Base-by-base conservation (phyloP, 2,797 vertebrate species). In the Peromyscus attwateri region DNA sequence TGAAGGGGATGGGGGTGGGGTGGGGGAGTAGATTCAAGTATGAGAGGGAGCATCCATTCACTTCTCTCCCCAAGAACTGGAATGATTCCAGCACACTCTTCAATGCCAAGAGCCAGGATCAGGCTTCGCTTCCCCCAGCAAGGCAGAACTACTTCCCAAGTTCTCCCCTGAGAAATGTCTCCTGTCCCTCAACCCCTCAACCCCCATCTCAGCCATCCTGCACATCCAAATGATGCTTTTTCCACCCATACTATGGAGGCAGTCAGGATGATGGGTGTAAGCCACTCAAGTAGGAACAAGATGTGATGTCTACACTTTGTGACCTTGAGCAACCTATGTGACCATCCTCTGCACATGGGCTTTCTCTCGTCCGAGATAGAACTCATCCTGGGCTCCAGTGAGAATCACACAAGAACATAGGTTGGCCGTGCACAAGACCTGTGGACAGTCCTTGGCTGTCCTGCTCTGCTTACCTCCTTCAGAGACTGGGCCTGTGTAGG, bases 191-290 rank as follows among this genome's bases (percentile, higher is more conserved):
- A 3, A 7, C 13, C 31, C 43, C 68, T 27, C 23, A 29, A n/a
- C 46, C 31, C 49, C 16, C 4, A n/a, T 71, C 49, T 68, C 89
- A 43, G 27, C 17, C 16, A 4, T 4, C 43, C 49, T 8, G 31
- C 6, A 55, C 14, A 37, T 68, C 37, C 0, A 25, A 19, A 1
- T 0, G 0, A 7, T 1, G 55, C 4, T 34, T 27, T 21, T 13
- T 25, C 19, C 25, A 46, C 10, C 34, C 34, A 29, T 29, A 16
- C 27, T 43, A 3, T 0, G 6, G 16, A 46, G 87, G 82, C 1
- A 0, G 12, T 46, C 0, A 12, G 19, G 40, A 21, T 34, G 16
- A 73, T 37, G 27, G 66, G 57, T 57, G n/a, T n/a, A 46, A 19
- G 37, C 55, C 76, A 9, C 60, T 88, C 9, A 12, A 79, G 62